A percentile compares a stretch with the other conserved stretches of the same genome.
Conservation (phyloP, 1,140 invertebrate genomes). For the Apis mellifera region Amel_HAv3.1 CM009943.2:7413001-7413500, state of each 20-base stretch:
- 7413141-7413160: not conserved
- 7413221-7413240: not conserved
- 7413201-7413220: not conserved
- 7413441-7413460: no score
- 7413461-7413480: no score
- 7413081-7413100: constrained; percentile 6
- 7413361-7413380: not conserved
- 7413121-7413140: not conserved
- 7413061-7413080: not conserved
- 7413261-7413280: no score
- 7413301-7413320: no score
- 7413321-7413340: not conserved
- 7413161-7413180: constrained; percentile 10
- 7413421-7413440: no score
- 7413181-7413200: not conserved
- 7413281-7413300: no score
- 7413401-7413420: no score
- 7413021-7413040: not conserved
- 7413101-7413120: not conserved
- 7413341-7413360: not conserved
- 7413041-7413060: not conserved
- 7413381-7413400: not conserved
- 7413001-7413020: no score
- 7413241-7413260: no score
- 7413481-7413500: no score